phyloP scores from a whole-genome alignment of 2,888 invertebrate species.

The Athalia cordata region DNA sequence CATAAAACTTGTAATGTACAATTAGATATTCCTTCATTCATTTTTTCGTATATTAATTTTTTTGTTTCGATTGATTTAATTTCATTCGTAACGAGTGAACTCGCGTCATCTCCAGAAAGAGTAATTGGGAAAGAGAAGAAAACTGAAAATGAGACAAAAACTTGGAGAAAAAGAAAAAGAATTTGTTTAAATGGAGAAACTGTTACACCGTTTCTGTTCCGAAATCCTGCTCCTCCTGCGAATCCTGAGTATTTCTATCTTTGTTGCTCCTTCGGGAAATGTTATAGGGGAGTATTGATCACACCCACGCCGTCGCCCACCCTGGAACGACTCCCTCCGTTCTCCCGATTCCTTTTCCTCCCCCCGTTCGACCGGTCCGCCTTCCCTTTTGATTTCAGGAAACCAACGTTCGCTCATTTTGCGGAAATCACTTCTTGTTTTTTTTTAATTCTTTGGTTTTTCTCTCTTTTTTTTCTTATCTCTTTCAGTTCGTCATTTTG shows the following conservation, averaged over 20 bases:
- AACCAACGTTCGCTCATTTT: neutral
- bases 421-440: neutral
- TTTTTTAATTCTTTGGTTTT: neutral
- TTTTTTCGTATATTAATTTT: too few relatives aligned
- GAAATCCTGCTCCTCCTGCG: conserved; percentile 53
- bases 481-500: neutral
- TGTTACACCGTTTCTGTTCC: conserved; percentile 41
- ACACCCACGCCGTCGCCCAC: conserved; percentile 66
- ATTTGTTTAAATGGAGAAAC: neutral
- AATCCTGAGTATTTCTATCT: conserved; percentile 56
- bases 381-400: conserved; percentile 41
- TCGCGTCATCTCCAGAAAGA: neutral
- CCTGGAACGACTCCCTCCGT: conserved; percentile 12
- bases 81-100: too few relatives aligned
- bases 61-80: too few relatives aligned
- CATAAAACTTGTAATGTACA: conserved; percentile 6
- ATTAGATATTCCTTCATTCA: too few relatives aligned
- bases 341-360: conserved; percentile 52
- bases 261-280: conserved; percentile 64
- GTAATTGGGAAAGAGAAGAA: neutral
- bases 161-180: conserved; percentile 35
- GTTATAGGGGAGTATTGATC: conserved; percentile 71
- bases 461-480: neutral
- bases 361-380: conserved; percentile 50
- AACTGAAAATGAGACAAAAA: conserved; percentile 14